Evolutionary conservation across 2,797 vertebrate genomes (phyloP).

Genomic region (Spinus pinus): DNA sequence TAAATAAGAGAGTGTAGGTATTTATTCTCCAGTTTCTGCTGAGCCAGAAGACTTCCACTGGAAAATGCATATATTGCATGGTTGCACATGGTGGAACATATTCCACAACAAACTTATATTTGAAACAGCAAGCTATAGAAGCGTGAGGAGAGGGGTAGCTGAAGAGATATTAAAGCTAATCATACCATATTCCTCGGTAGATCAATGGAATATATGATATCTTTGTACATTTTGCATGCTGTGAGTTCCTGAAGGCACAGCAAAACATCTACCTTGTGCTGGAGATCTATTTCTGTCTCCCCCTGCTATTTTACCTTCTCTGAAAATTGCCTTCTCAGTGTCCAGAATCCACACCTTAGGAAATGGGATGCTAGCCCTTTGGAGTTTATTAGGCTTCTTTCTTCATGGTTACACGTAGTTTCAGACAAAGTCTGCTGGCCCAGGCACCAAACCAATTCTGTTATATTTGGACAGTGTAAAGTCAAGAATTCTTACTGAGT

Average conservation of each 20-base stretch:
- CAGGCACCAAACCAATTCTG: not conserved
- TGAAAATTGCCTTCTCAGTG: not conserved
- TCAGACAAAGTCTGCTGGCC: not conserved
- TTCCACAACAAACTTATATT: not conserved
- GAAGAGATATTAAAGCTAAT: conserved; percentile 13
- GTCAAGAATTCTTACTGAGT: not conserved
- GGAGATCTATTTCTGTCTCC: conserved; percentile 35
- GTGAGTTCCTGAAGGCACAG: conserved; percentile 36
- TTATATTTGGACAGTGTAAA: not conserved
- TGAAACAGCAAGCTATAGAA: not conserved
- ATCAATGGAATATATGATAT: conserved; percentile 33
- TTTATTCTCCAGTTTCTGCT: not conserved
- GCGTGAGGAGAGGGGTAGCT: not conserved
- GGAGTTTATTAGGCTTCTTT: not conserved
- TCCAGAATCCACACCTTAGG: not conserved
- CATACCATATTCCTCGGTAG: conserved; percentile 3
- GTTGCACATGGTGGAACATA: not conserved
- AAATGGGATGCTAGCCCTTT: not conserved
- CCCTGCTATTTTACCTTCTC: conserved; percentile 8
- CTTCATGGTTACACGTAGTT: not conserved
- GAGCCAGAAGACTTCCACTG: not conserved
- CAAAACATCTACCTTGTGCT: conserved; percentile 17
- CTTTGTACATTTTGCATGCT: conserved; percentile 12
- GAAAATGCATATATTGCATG: not conserved
- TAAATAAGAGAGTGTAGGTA: not conserved